Evolutionary conservation across 2,113 vertebrate genomes (phyloP).

Genomic region (Macroglossus sobrinus): DNA sequence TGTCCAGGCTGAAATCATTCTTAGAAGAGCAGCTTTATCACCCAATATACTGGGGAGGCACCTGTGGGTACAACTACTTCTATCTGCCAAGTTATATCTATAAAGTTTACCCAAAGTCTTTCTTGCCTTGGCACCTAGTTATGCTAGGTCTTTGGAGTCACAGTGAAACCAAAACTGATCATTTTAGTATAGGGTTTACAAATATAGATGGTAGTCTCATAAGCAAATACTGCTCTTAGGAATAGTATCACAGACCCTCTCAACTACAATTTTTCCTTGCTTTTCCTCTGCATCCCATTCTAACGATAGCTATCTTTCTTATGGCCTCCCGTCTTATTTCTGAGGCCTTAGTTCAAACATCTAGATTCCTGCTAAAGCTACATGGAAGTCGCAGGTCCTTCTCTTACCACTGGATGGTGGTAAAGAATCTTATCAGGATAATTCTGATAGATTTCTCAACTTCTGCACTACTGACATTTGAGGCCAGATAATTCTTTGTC

Average conservation of each 20-base stretch:
- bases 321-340: not conserved
- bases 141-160: not conserved
- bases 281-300: not conserved
- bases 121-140: not conserved
- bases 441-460: not conserved
- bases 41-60: not conserved
- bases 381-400: not conserved
- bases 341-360: not conserved
- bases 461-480: not conserved
- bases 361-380: not conserved
- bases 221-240: not conserved
- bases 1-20: not conserved
- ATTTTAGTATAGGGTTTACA: not conserved
- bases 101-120: not conserved
- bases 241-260: not conserved
- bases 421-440: not conserved
- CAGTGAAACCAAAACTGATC: not conserved
- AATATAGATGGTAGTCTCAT: not conserved
- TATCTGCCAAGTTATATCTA: not conserved
- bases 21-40: not conserved
- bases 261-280: not conserved
- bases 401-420: slow-evolving; percentile 11
- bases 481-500: not conserved
- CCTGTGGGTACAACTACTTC: not conserved
- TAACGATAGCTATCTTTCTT: not conserved